Conservation (phyloP, 2,797 vertebrate species). For the Bradypodion ventrale region DNA sequence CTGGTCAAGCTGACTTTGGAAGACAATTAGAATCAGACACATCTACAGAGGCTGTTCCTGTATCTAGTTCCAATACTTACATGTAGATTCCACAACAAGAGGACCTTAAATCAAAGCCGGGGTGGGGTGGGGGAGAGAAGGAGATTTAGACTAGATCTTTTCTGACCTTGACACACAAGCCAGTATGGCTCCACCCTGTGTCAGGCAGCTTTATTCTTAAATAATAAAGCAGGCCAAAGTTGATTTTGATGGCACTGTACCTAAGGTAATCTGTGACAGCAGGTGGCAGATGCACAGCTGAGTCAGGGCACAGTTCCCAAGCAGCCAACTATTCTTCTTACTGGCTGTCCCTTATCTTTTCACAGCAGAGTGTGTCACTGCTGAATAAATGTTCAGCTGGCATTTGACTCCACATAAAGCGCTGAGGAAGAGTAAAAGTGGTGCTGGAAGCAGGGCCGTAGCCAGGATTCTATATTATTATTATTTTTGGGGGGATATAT, state of each 20-base stretch:
- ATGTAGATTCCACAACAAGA: not conserved
- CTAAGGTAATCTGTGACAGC: not conserved
- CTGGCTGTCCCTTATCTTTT: too few relatives aligned
- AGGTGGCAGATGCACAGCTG: not conserved
- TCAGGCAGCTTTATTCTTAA: not conserved
- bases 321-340: not conserved
- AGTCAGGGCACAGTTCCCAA: not conserved
- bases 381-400: not conserved
- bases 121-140: too few relatives aligned
- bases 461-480: too few relatives aligned
- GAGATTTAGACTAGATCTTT: too few relatives aligned
- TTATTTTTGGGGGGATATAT: too few relatives aligned
- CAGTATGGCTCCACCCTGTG: not conserved
- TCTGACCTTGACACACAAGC: not conserved
- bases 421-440: too few relatives aligned
- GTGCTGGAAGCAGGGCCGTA: not conserved
- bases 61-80: not conserved
- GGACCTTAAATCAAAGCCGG: too few relatives aligned
- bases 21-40: not conserved
- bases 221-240: not conserved
- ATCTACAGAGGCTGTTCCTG: not conserved
- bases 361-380: not conserved
- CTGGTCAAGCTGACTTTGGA: not conserved
- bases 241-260: not conserved
- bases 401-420: not conserved